A percentile compares a stretch with the other conserved stretches of the same genome.
These are phyloP conservation scores for Hippopotamus amphibius DNA, from an alignment of 2,113 vertebrate genomes.

Conservation along the genomic window DNA sequence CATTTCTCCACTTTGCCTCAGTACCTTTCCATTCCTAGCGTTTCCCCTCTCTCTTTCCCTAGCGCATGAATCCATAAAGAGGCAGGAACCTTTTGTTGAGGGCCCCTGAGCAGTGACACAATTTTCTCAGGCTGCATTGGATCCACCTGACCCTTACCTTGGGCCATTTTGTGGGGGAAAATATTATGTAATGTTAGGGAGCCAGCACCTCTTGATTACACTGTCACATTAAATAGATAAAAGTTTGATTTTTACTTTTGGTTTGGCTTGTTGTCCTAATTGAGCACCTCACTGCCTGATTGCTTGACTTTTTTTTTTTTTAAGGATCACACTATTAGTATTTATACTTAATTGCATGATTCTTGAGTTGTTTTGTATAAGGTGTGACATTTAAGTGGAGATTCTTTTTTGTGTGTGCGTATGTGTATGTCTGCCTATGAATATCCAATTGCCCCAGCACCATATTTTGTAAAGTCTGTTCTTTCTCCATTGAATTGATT, in stretches of 20 bases:
- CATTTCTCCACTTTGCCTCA: not conserved
- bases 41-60: not conserved
- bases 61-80: not conserved
- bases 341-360: not conserved
- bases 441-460: not conserved
- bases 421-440: not conserved
- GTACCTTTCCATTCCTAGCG: not conserved
- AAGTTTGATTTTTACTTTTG: not conserved
- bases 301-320: not conserved
- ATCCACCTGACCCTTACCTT: too few relatives aligned
- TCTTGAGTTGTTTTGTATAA: not conserved
- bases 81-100: not conserved
- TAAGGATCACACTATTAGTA: not conserved
- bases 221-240: not conserved
- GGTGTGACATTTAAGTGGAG: not conserved
- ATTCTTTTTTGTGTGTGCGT: not conserved
- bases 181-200: not conserved
- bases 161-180: not conserved
- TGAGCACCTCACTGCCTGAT: not conserved
- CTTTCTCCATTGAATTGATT: not conserved
- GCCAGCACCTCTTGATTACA: not conserved
- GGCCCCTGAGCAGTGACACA: not conserved
- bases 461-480: not conserved
- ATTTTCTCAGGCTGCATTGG: not conserved
- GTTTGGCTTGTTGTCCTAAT: not conserved